Base-by-base conservation (phyloP, 2,113 vertebrate genomes). In the Chionodraco myersi region DNA sequence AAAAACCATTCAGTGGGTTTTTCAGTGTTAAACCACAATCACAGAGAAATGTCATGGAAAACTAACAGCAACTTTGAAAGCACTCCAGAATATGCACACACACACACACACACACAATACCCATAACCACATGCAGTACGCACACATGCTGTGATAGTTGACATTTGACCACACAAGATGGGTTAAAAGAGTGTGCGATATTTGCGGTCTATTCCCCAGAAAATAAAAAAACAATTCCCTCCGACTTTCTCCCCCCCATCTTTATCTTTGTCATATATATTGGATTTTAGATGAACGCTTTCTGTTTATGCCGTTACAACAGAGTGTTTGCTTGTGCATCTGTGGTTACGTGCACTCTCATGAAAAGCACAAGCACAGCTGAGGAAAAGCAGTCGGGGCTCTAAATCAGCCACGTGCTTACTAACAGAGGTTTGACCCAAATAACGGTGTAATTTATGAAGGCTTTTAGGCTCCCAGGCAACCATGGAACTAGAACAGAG, bases 341-440 rank as follows among this genome's bases (percentile, higher is more conserved):
- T 72, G 77, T 15, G 74, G 51, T 67, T 65, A 8, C 21, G 14
- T 12, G 45, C n/a, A 49, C 69, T 65, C 53, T 68, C 67, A 61
- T 4, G 8, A 14, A 45, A 62, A 36, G 73, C 57, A 54, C 78
- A 76, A 67, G 83, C 23, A 83, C 34, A 49, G 70, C 78, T 61
- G 74, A 57, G 68, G 75, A 72, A 7, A 57, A 52, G 72, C 82
- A 67, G 60, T 73, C 54, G 80, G 86, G 80, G 80, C 89, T 85
- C 79, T 93, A 92, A 92, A 92, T 92, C 89, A 89, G 75, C 88
- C 83, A 52, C 47, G 59, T 81, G 84, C 93, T 88, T 81, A 81
- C 88, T 93, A 92, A 91, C 87, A 89, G 86, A 88, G 91, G 88
- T 92, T 92, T 94, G 93, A 93, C 93, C 93, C 90, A 94, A 93